Conservation (phyloP, 2,888 invertebrate genomes). For the Trichopoda pennipes region DNA sequence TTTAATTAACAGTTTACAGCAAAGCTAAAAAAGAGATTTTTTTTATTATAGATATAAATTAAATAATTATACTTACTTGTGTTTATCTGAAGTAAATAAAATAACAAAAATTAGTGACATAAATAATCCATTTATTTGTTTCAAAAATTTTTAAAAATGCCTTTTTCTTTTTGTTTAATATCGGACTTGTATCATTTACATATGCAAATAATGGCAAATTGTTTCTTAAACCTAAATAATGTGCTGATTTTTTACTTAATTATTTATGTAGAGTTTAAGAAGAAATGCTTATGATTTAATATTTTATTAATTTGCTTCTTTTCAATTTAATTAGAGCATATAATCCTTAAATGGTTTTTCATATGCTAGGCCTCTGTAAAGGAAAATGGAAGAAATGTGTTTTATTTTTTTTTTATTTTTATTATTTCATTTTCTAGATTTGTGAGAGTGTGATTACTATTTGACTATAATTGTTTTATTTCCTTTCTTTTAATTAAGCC, state of each 20-base stretch:
- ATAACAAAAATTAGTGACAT: constrained; percentile 27
- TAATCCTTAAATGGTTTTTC: constrained; percentile 77
- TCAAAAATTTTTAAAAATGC: not conserved
- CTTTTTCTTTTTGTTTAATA: not conserved
- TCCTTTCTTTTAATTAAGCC: too few relatives aligned
- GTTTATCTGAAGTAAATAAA: constrained; percentile 47
- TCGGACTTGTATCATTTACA: constrained; percentile 20
- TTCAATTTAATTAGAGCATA: constrained; percentile 72
- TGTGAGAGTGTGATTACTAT: not conserved
- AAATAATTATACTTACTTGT: constrained; percentile 36
- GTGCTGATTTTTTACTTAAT: constrained; percentile 31
- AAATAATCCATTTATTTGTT: constrained; percentile 20
- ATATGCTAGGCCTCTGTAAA: constrained; percentile 77
- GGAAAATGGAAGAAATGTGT: constrained; percentile 72
- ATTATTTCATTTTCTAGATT: not conserved
- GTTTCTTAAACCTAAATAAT: constrained; percentile 22
- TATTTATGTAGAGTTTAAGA: constrained; percentile 27
- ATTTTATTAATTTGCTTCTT: not conserved
- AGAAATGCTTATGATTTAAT: constrained; percentile 30
- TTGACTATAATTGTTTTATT: too few relatives aligned
- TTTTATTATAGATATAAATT: constrained; percentile 29
- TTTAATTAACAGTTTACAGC: constrained; percentile 20
- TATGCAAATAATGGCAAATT: constrained; percentile 18
- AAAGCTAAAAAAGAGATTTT: constrained; percentile 36
- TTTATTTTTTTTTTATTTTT: constrained; percentile 26